Evolutionary conservation across 2,888 invertebrate species (phyloP).

Genomic region (Notocelia uddmanniana): DNA sequence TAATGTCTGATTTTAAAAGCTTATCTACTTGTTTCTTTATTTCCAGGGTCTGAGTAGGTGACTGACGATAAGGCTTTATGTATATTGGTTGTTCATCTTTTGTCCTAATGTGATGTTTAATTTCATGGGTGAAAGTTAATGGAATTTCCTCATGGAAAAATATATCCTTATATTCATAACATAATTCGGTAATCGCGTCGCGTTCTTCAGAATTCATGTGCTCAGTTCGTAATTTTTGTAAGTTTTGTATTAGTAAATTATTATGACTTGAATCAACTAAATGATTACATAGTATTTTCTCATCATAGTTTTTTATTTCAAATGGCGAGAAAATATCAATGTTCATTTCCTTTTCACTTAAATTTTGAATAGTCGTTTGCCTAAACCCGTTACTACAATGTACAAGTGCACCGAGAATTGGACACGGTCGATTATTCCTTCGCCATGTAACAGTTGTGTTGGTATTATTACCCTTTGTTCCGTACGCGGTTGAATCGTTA

Average conservation of each 20-base stretch:
- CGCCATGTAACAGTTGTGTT: no score
- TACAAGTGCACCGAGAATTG: background rate
- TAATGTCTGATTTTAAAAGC: background rate
- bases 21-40: background rate
- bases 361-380: background rate
- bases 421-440: background rate
- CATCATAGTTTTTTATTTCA: background rate
- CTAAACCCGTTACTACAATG: background rate
- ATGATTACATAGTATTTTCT: background rate
- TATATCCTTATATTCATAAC: no score
- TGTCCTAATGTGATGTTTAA: slow-evolving; percentile 47
- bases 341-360: background rate
- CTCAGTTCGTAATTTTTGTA: slow-evolving; percentile 43
- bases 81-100: background rate
- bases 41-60: background rate
- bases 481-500: background rate
- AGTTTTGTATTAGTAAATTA: background rate
- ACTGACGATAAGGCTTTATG: background rate
- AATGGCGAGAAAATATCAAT: background rate
- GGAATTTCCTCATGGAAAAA: no score
- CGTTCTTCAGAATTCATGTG: slow-evolving; percentile 50
- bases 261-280: background rate
- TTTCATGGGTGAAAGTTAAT: background rate
- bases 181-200: background rate
- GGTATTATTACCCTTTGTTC: slow-evolving; percentile 6